A percentile compares a stretch with the other conserved stretches of the same genome.
phyloP scores from a whole-genome alignment of 2,113 vertebrate genomes.

The Scophthalmus maximus region DNA sequence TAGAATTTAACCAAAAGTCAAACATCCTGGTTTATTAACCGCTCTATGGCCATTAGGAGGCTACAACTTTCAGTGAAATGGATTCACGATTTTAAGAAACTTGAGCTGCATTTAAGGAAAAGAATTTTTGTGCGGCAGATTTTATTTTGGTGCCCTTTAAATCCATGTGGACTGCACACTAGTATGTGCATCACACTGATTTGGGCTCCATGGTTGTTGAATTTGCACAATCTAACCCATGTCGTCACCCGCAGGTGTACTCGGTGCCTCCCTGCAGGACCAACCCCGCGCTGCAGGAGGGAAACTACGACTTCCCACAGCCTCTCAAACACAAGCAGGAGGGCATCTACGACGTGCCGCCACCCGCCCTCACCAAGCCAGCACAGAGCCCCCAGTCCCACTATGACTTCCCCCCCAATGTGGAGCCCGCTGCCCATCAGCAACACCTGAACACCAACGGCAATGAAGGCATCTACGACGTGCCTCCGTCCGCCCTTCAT shows the following conservation, averaged over 20 bases:
- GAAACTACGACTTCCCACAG: conserved; percentile 89
- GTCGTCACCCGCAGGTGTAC: conserved; percentile 83
- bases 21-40: too few relatives aligned
- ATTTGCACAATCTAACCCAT: neutral
- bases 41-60: too few relatives aligned
- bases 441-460: conserved; percentile 45
- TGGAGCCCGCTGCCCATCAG: conserved; percentile 48
- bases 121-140: too few relatives aligned
- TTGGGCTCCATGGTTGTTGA: too few relatives aligned
- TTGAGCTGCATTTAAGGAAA: too few relatives aligned
- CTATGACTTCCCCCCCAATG: conserved; percentile 76
- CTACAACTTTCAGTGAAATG: too few relatives aligned
- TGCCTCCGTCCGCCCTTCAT: conserved; percentile 82
- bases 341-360: conserved; percentile 93
- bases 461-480: conserved; percentile 84
- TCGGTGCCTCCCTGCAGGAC: conserved; percentile 82
- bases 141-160: too few relatives aligned
- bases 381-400: conserved; percentile 76
- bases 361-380: conserved; percentile 80
- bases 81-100: too few relatives aligned
- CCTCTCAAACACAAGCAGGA: conserved; percentile 83
- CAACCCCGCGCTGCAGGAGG: conserved; percentile 81
- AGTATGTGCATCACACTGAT: too few relatives aligned
- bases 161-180: too few relatives aligned
- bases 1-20: too few relatives aligned